Conservation (phyloP, 2,797 vertebrate species). For the Scyliorhinus canicula region DNA sequence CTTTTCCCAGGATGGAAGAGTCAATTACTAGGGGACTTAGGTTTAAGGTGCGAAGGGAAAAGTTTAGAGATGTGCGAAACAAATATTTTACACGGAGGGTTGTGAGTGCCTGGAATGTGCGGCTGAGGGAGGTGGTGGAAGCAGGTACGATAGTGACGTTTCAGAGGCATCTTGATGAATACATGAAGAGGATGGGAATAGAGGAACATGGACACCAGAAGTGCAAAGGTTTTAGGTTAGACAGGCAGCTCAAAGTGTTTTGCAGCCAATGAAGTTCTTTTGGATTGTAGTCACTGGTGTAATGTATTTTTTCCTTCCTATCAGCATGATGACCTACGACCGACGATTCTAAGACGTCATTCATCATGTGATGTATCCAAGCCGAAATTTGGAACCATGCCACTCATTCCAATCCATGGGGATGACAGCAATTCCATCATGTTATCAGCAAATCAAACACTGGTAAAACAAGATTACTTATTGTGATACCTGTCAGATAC, state of each 20-base stretch:
- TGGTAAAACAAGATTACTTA: slow-evolving; percentile 59
- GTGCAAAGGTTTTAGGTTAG: too few relatives aligned
- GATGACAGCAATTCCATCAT: slow-evolving; percentile 81
- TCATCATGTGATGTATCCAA: slow-evolving; percentile 84
- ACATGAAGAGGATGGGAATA: too few relatives aligned
- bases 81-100: too few relatives aligned
- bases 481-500: neutral
- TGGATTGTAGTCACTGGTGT: neutral
- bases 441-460: slow-evolving; percentile 88
- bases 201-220: too few relatives aligned
- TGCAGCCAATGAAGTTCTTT: neutral
- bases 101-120: too few relatives aligned
- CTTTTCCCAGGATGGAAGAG: too few relatives aligned
- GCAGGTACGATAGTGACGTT: too few relatives aligned
- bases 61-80: too few relatives aligned
- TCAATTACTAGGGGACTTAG: too few relatives aligned
- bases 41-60: too few relatives aligned
- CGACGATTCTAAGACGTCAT: slow-evolving; percentile 75
- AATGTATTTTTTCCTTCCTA: slow-evolving; percentile 35
- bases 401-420: slow-evolving; percentile 82
- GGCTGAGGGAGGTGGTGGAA: too few relatives aligned
- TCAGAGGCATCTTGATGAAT: too few relatives aligned
- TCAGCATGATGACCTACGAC: slow-evolving; percentile 73
- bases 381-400: slow-evolving; percentile 96
- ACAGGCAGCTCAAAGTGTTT: neutral